Evolutionary conservation across 2,888 invertebrate genomes (phyloP), one percentile per base, ranked within the genome.

Genomic region (Tenthredo mesomela): DNA sequence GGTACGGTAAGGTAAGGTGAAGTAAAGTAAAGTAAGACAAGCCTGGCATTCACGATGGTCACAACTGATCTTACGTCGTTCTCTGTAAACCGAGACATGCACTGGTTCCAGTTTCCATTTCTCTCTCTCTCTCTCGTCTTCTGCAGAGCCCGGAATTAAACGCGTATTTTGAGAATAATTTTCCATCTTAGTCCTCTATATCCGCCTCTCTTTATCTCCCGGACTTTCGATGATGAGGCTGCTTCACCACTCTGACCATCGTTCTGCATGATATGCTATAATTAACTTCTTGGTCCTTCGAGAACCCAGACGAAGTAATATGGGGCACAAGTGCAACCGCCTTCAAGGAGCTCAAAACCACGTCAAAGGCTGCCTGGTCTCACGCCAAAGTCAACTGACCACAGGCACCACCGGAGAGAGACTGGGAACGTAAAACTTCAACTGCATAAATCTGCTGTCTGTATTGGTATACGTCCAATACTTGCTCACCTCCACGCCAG

Each of bases 61-160:
- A 80, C 80, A 61, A 61, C 80, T n/a, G 80, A 77, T 50, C 77
- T 54, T 77, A 54, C 77, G 54, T 54, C 77, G 50, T 25, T 77
- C 29, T 50, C n/a, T 54, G 54, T 75, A 77, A 77, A 73, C 71
- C 43, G 85, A 85, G 87, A 89, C 87, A 88, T 88, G 86, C 87
- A 88, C 85, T 25, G 54, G 77, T 87, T 87, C 87, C 85, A 86
- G 86, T 86, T 82, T 82, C 50, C 43, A 25, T 50, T 43, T 84
- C 54, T 86, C 80, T 67, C 43, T 70, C 47, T 37, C 37, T 65
- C 61, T 33, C 84, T 73, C 40, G 33, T 29, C 29, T 43, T 37
- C 12, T 61, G n/a, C 10, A 67, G 67, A 58, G 65, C 54, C 78
- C 58, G 58, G 29, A 18, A 85, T 61, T 29, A 33, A 18, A 33